phyloP scores from a whole-genome alignment of 1,140 invertebrate genomes.

The Anthonomus grandis region DNA sequence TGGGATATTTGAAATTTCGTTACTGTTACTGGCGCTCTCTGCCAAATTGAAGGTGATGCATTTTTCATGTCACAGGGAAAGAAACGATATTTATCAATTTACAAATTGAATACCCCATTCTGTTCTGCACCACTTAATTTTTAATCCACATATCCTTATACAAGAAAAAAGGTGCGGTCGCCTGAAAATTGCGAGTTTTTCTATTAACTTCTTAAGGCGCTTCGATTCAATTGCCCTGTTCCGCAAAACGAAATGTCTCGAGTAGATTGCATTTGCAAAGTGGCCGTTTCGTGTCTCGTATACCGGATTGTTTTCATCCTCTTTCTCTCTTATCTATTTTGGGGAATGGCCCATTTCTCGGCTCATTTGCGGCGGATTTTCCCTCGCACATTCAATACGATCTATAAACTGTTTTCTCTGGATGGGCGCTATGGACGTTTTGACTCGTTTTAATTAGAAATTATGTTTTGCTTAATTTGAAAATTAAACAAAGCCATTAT shows the following conservation, averaged over 20 bases:
- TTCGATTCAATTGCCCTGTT: conserved; percentile 22
- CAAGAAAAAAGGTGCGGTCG: too few relatives aligned
- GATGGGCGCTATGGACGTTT: neutral
- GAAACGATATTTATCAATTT: too few relatives aligned
- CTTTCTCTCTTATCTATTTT: conserved; percentile 19
- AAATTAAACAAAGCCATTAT: too few relatives aligned
- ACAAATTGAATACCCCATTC: too few relatives aligned
- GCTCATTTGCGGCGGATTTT: conserved; percentile 40
- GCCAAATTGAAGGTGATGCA: too few relatives aligned
- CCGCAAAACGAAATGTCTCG: conserved; percentile 17
- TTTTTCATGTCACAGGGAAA: too few relatives aligned
- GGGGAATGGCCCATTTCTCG: conserved; percentile 45
- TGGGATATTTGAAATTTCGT: too few relatives aligned
- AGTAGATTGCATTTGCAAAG: conserved; percentile 22
- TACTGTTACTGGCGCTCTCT: too few relatives aligned
- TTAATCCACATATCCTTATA: too few relatives aligned
- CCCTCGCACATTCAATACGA: conserved; percentile 13
- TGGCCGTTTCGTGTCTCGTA: conserved; percentile 24
- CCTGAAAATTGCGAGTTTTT: conserved; percentile 22
- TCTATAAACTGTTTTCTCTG: neutral
- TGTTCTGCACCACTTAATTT: too few relatives aligned
- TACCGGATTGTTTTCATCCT: neutral
- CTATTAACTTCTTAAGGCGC: conserved; percentile 19
- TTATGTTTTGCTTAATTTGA: neutral
- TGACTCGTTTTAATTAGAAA: neutral